These are phyloP conservation scores for Orchestes rusci DNA, from an alignment of 2,888 invertebrate genomes.

Conservation along the genomic window DNA sequence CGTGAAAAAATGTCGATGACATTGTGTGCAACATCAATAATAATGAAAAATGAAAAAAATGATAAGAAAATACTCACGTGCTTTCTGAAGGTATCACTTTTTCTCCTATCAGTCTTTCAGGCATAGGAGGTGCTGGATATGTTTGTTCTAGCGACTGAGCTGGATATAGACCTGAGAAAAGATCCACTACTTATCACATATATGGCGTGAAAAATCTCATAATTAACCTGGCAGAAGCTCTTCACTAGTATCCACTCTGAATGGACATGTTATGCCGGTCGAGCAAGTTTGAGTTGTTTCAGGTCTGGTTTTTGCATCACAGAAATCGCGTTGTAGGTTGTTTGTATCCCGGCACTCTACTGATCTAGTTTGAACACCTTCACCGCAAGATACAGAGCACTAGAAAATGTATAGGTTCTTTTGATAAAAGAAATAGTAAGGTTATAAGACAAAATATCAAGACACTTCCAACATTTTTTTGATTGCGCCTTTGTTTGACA, in stretches of 20 bases:
- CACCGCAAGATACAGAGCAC: constrained; percentile 93
- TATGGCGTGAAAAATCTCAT: no score
- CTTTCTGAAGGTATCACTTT: constrained; percentile 69
- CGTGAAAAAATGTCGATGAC: no score
- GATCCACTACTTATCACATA: no score
- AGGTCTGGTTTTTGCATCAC: constrained; percentile 63
- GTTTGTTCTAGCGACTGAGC: constrained; percentile 62
- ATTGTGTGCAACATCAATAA: no score
- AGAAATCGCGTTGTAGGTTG: constrained; percentile 52
- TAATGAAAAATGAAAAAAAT: no score
- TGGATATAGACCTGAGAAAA: constrained; percentile 51
- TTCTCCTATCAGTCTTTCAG: constrained; percentile 63
- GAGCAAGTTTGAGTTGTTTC: constrained; percentile 65
- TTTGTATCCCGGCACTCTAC: constrained; percentile 68
- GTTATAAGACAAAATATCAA: no score
- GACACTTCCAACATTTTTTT: no score
- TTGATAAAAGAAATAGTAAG: background rate
- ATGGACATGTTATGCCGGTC: constrained; percentile 60
- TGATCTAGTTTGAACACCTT: constrained; percentile 73
- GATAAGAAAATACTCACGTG: constrained; percentile 57
- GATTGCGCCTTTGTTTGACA: no score
- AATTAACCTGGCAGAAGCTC: constrained; percentile 38
- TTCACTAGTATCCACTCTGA: constrained; percentile 48
- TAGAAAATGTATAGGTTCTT: no score
- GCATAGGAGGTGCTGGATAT: constrained; percentile 58